phyloP scores from a whole-genome alignment of 2,888 invertebrate species.

The Standfussiana lucernea region DNA sequence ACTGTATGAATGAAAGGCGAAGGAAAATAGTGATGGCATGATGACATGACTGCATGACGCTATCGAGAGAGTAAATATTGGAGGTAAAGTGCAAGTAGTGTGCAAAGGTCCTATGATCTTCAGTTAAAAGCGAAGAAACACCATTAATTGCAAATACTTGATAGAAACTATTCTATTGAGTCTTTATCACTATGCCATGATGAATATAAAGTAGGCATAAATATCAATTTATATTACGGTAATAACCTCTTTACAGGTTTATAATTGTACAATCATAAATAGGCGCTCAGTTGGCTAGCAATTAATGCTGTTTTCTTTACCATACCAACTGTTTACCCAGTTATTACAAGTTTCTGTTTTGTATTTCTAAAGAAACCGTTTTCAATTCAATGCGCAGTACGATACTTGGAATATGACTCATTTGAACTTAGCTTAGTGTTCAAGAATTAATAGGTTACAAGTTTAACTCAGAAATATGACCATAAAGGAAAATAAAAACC shows the following conservation, averaged over 20 bases:
- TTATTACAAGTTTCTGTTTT: slow-evolving; percentile 20
- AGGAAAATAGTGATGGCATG: slow-evolving; percentile 5
- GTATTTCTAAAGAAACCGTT: slow-evolving; percentile 43
- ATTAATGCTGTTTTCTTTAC: slow-evolving; percentile 31
- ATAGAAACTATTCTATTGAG: neutral
- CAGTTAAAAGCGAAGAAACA: neutral
- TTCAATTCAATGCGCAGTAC: slow-evolving; percentile 25
- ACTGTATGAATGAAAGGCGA: slow-evolving; percentile 2
- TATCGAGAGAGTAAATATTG: neutral
- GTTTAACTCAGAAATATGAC: slow-evolving; percentile 2
- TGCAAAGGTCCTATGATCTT: neutral
- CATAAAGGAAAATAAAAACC: slow-evolving; percentile 18
- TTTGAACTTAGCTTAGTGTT: neutral
- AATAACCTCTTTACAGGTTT: slow-evolving; percentile 25
- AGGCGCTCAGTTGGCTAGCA: slow-evolving; percentile 1
- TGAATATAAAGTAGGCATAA: slow-evolving; percentile 30
- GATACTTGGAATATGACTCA: slow-evolving; percentile 51
- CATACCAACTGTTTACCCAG: slow-evolving; percentile 4
- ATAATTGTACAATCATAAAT: slow-evolving; percentile 30
- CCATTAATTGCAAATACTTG: neutral
- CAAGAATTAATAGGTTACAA: slow-evolving; percentile 10
- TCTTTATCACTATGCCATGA: slow-evolving; percentile 14
- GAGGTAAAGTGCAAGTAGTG: neutral
- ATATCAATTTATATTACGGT: slow-evolving; percentile 19
- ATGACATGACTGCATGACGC: neutral